A percentile compares a stretch with the other conserved stretches of the same genome.
These are phyloP conservation scores for Agonopterix heracliana DNA, from an alignment of 2,888 invertebrate species.

Conservation along the genomic window DNA sequence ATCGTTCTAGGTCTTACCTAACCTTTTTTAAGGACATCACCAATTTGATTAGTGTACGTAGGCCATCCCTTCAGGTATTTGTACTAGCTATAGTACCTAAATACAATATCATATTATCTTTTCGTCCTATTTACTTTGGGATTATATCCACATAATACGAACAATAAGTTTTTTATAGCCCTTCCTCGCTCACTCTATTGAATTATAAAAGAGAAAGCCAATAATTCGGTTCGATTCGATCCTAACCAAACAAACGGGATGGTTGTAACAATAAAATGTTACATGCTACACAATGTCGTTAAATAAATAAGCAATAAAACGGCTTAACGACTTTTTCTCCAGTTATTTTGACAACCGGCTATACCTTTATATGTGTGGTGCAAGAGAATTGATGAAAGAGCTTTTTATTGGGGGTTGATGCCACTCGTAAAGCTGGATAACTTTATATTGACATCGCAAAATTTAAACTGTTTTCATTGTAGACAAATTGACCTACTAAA, in stretches of 20 bases:
- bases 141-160: too few relatives aligned
- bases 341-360: conserved; percentile 25
- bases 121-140: too few relatives aligned
- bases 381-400: neutral
- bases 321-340: conserved; percentile 28
- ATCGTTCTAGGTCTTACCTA: too few relatives aligned
- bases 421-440: neutral
- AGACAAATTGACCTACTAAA: neutral
- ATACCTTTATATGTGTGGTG: neutral
- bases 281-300: conserved; percentile 7
- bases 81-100: too few relatives aligned
- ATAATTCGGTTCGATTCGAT: neutral
- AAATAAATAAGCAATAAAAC: conserved; percentile 32
- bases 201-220: too few relatives aligned
- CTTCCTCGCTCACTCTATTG: too few relatives aligned
- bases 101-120: too few relatives aligned
- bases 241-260: conserved; percentile 7
- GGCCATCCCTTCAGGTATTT: too few relatives aligned
- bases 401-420: neutral
- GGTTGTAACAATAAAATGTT: conserved; percentile 7
- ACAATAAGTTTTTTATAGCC: too few relatives aligned
- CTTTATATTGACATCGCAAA: neutral
- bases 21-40: too few relatives aligned
- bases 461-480: neutral
- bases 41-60: too few relatives aligned